Conservation (phyloP, 2,113 vertebrate species). For the Lepus timidus region DNA sequence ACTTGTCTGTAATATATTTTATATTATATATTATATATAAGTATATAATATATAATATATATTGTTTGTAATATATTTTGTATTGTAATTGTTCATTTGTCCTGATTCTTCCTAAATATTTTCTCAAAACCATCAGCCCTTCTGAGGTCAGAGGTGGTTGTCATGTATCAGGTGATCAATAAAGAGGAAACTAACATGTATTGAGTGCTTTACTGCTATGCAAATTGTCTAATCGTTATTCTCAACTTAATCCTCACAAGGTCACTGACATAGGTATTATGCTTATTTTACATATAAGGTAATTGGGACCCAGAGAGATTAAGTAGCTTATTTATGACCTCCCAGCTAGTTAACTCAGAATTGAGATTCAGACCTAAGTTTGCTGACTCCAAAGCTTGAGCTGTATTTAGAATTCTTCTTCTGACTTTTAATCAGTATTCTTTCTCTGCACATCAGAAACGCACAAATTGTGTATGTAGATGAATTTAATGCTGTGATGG, state of each 20-base stretch:
- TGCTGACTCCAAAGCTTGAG: conserved; percentile 46
- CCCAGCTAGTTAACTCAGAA: neutral
- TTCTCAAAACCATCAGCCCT: conserved; percentile 35
- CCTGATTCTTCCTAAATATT: neutral
- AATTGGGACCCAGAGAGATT: neutral
- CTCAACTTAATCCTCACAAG: conserved; percentile 23
- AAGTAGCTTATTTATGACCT: conserved; percentile 36
- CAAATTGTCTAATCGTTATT: neutral
- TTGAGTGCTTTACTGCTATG: neutral
- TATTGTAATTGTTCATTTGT: conserved; percentile 27
- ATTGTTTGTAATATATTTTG: neutral
- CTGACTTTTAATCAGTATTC: neutral
- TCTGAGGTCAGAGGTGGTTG: neutral
- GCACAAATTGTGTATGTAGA: neutral
- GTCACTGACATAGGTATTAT: neutral
- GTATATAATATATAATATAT: neutral
- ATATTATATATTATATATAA: neutral
- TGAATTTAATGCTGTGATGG: conserved; percentile 17
- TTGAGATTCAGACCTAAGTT: neutral
- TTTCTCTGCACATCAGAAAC: conserved; percentile 14
- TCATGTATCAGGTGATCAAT: neutral
- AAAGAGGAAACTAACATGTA: neutral
- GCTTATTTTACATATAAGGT: conserved; percentile 23
- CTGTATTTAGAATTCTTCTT: conserved; percentile 51
- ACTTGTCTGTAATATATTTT: neutral